Conservation (phyloP, 2,113 vertebrate species). For the Haplotaxodon microlepis region DNA sequence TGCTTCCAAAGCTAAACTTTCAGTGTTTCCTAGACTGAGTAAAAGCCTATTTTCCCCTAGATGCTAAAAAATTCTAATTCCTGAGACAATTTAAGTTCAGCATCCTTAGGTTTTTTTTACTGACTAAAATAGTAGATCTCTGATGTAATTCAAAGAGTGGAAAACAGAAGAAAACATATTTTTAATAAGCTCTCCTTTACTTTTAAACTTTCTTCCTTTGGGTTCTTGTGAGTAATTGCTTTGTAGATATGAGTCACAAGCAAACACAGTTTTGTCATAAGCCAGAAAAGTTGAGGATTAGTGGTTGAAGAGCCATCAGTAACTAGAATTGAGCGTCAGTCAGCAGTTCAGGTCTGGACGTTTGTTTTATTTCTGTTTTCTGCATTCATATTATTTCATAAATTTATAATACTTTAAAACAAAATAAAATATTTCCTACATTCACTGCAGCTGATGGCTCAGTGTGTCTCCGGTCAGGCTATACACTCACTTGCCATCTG, state of each 20-base stretch:
- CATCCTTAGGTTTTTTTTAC: neutral
- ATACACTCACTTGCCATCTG: neutral
- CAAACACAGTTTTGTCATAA: neutral
- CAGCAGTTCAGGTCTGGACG: neutral
- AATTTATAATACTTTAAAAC: neutral
- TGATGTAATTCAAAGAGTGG: neutral
- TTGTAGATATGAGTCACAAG: neutral
- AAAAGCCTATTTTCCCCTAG: neutral
- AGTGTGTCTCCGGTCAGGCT: neutral
- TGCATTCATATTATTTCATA: neutral
- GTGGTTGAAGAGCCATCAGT: neutral
- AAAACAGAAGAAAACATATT: neutral
- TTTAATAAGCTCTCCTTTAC: neutral
- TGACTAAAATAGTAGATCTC: neutral
- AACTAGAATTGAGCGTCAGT: neutral
- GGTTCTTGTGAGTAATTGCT: neutral
- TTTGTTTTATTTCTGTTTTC: neutral
- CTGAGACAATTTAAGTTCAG: neutral
- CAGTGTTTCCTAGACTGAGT: neutral
- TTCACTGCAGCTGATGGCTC: neutral
- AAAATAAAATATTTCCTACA: neutral
- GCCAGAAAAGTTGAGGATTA: neutral
- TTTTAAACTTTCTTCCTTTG: neutral
- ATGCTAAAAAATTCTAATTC: neutral
- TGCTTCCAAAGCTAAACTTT: neutral